Evolutionary conservation across 2,888 invertebrate genomes (phyloP).

Genomic region (Anarsia innoxiella): DNA sequence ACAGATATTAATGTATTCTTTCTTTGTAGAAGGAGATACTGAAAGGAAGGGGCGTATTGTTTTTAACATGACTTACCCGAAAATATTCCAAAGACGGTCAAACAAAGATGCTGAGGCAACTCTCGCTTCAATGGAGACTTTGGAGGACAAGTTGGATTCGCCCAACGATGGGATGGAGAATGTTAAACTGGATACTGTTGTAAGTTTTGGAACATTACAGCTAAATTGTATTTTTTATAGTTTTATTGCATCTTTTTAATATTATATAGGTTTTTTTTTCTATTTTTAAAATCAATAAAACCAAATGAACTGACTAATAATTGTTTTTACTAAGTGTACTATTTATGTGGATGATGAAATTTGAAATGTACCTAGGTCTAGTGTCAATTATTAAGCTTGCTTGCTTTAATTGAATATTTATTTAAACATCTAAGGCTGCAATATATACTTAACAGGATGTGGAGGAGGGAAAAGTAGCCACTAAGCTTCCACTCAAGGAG

Average conservation of each 20-base stretch:
- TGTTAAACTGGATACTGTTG: conserved; percentile 77
- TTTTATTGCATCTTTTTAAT: no score
- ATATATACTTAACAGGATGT: conserved; percentile 53
- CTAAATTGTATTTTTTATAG: no score
- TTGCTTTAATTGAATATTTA: no score
- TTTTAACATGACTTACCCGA: conserved; percentile 53
- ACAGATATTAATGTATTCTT: conserved; percentile 1
- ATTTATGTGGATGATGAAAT: no score
- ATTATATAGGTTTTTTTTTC: no score
- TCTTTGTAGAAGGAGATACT: conserved; percentile 30
- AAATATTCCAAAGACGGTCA: conserved; percentile 74
- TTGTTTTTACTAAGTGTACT: no score
- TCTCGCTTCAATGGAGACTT: conserved; percentile 87
- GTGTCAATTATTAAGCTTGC: no score
- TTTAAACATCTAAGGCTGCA: no score
- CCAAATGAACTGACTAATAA: no score
- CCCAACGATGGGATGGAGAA: conserved; percentile 85
- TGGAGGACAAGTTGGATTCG: conserved; percentile 82
- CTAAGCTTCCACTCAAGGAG: conserved; percentile 71
- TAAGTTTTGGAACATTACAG: no score
- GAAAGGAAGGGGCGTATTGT: conserved; percentile 28
- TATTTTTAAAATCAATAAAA: no score
- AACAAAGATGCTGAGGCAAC: conserved; percentile 78
- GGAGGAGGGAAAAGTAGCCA: conserved; percentile 70
- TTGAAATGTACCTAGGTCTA: no score